Base-by-base conservation (phyloP, 2,888 invertebrate genomes). In the Pyrrhosoma nymphula region DNA sequence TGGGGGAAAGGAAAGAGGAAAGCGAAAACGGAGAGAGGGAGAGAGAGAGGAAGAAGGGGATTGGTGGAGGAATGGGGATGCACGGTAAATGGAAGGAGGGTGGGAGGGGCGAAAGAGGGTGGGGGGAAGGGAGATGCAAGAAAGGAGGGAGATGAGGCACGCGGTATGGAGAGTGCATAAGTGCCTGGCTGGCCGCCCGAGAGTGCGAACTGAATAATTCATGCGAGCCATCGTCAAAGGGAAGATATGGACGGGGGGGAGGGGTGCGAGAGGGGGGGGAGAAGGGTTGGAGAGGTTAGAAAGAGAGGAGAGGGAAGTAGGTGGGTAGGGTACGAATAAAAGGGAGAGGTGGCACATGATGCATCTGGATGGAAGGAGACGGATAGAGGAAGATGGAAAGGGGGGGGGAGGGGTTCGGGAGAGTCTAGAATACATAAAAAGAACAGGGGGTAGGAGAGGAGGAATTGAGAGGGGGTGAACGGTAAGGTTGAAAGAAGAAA, bases 151-250 rank as follows among this genome's bases (percentile, higher is more conserved):
- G 82, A 35, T 35, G 82, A 82, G 30, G 82, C 82, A 82, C 35
- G 35, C 30, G 82, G 82, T n/a, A 35, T 82, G 82, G 30, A 82
- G 82, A 35, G 82, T 82, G 35, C 82, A 35, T 82, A 82, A 82
- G 82, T 82, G 82, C 82, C 82, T 82, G 82, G 82, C 82, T 82
- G 82, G 35, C 35, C 82, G 82, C 82, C 82, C 82, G 82, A 82
- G 82, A 82, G 82, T 82, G 82, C 82, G 82, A 82, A 82, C 82
- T 82, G 82, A 82, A 82, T 82, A 82, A 82, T 82, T 82, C 82
- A 82, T 82, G 82, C 82, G 47, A 55, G 89, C 89, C 55, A 89
- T 89, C 47, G 89, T 89, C 55, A 56, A 56, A 47, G 18, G n/a
- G 89, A 56, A 89, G 89, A 89, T 55, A 55, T 39, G 39, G 89